phyloP scores from a whole-genome alignment of 2,113 vertebrate species.

The Fregetta grallaria region DNA sequence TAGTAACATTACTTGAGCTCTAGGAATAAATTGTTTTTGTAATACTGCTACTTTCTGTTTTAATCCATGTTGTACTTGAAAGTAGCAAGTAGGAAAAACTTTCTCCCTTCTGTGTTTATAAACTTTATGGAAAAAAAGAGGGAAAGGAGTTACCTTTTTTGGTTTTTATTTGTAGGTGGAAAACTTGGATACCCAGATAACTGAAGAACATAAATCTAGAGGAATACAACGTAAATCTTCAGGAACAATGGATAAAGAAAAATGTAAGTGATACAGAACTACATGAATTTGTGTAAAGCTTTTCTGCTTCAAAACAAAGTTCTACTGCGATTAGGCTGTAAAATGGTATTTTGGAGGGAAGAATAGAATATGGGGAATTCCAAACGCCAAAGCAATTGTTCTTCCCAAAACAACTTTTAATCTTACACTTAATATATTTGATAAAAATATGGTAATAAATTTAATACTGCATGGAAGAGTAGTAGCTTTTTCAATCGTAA shows the following conservation, averaged over 20 bases:
- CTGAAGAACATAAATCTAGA: slow-evolving; percentile 11
- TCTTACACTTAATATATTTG: background rate
- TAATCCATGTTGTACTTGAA: background rate
- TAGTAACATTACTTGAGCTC: background rate
- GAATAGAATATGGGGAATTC: background rate
- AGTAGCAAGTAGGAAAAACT: background rate
- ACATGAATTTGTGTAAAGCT: background rate
- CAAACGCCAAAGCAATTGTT: background rate
- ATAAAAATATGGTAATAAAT: background rate
- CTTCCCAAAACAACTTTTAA: background rate
- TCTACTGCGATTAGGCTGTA: background rate
- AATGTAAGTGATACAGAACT: slow-evolving; percentile 38
- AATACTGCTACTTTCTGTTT: background rate
- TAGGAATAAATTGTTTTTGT: background rate
- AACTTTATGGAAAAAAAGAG: background rate
- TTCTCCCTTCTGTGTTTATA: background rate
- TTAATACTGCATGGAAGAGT: background rate
- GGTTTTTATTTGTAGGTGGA: slow-evolving; percentile 51
- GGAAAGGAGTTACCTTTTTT: background rate
- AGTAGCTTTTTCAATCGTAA: background rate
- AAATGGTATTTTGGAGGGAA: background rate
- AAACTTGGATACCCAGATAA: background rate
- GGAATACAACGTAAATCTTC: background rate
- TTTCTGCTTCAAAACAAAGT: background rate
- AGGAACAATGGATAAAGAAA: background rate